Base-by-base conservation (phyloP, 2,888 invertebrate genomes). In the Margaritifera margaritifera region DNA sequence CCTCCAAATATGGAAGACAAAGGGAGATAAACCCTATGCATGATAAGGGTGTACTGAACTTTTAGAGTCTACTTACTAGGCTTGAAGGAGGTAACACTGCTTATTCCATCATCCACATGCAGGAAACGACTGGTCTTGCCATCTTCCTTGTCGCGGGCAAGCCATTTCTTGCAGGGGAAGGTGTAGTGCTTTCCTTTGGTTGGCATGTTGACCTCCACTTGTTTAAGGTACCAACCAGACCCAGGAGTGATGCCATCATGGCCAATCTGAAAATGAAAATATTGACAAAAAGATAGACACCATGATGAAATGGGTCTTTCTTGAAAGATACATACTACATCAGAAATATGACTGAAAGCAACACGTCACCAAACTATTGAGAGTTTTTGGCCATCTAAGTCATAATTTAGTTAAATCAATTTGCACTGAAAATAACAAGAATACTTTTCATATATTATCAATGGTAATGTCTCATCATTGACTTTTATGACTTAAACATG, bases 211-310 rank as follows among this genome's bases (percentile, higher is more conserved):
- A 90, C 80, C 64, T 87, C 87, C 22, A 90, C 77, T 56, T 88
- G 84, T 71, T 89, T 87, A 19, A 90, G 73, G 69, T 86, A 89
- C 90, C 90, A 90, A 15, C 89, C 88, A 54, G 80, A 81, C 6
- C 86, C 87, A 18, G 87, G 85, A 6, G 84, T 82, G 19, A 84
- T 83, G 24, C 89, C 89, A 69, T 90, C 89, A 79, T 90, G 89
- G 1, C 89, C 89, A 62, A 90, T 73, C 88, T 89, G 77, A 25
- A 42, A 31, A 53, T 52, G 24, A 8, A 68, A 59, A 52, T 24
- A 24, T 20, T 59, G 15, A 25, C 22, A 20, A 20, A 11, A 62
- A 51, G 22, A 18, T 8, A 20, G 20, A 51, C 3, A 5, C 6
- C 18, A 27, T 1, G 24, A 20, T 6, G 19, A n/a, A 24, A 24